These are phyloP conservation scores for Verasper variegatus DNA, from an alignment of 2,113 vertebrate species.

Conservation along the genomic window DNA sequence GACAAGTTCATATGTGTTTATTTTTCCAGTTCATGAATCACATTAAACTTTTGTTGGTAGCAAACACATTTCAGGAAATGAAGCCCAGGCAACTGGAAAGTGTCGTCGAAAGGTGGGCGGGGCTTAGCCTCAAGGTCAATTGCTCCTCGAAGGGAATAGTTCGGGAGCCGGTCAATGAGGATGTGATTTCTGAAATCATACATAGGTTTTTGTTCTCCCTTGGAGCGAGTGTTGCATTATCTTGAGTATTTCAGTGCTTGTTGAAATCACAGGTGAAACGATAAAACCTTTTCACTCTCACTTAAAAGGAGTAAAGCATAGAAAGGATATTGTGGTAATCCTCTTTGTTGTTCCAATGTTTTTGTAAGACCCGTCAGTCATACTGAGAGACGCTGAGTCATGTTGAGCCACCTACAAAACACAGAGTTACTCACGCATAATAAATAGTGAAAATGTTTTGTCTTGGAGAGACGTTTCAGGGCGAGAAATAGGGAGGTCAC, in stretches of 20 bases:
- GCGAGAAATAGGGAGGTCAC: constrained; percentile 7
- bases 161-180: background rate
- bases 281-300: background rate
- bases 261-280: background rate
- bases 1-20: background rate
- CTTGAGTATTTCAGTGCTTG: too few relatives aligned
- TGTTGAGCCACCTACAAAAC: background rate
- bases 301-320: background rate
- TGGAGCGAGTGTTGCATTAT: too few relatives aligned
- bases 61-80: too few relatives aligned
- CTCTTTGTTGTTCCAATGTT: constrained; percentile 13
- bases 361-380: background rate
- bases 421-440: constrained; percentile 23
- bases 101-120: too few relatives aligned
- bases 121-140: too few relatives aligned
- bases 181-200: too few relatives aligned
- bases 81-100: too few relatives aligned
- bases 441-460: constrained; percentile 4
- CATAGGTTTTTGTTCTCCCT: too few relatives aligned
- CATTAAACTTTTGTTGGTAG: too few relatives aligned
- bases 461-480: constrained; percentile 8
- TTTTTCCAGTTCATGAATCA: too few relatives aligned
- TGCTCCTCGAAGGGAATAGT: too few relatives aligned
- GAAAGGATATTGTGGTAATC: background rate
- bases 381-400: background rate